Percentiles rank a stretch among this genome's conserved stretches.
phyloP scores from a whole-genome alignment of 2,888 invertebrate species.

The Gibbula magus region DNA sequence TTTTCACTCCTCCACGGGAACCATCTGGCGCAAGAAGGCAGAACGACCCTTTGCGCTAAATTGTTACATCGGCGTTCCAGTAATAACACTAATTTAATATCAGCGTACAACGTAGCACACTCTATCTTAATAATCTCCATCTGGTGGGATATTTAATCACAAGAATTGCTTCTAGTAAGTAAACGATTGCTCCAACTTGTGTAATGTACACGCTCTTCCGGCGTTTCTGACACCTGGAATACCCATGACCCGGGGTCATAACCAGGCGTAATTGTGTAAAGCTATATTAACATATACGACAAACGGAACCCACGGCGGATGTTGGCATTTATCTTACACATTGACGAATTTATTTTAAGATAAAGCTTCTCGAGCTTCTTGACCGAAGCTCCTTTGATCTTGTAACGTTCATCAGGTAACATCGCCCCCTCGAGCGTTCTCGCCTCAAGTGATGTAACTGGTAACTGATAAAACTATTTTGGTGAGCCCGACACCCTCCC shows the following conservation, averaged over 20 bases:
- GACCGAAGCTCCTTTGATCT: background rate
- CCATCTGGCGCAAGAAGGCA: background rate
- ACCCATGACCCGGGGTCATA: background rate
- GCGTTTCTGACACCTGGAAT: background rate
- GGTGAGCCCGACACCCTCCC: background rate
- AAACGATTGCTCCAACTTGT: background rate
- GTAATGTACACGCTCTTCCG: background rate
- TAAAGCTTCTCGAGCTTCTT: background rate
- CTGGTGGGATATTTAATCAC: background rate
- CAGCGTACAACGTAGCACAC: background rate
- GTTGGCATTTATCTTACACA: background rate
- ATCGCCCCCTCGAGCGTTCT: background rate
- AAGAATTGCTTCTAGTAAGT: background rate
- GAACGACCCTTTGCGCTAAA: background rate
- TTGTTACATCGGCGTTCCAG: background rate
- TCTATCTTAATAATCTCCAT: conserved; percentile 4
- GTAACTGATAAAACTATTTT: conserved; percentile 6
- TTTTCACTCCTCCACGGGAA: background rate
- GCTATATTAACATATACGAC: background rate
- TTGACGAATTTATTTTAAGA: conserved; percentile 3
- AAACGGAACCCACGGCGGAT: background rate
- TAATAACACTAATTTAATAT: background rate
- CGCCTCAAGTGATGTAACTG: background rate
- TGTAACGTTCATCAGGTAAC: background rate
- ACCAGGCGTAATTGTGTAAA: background rate